Conservation (phyloP, 2,113 vertebrate species). For the Orcinus orca region DNA sequence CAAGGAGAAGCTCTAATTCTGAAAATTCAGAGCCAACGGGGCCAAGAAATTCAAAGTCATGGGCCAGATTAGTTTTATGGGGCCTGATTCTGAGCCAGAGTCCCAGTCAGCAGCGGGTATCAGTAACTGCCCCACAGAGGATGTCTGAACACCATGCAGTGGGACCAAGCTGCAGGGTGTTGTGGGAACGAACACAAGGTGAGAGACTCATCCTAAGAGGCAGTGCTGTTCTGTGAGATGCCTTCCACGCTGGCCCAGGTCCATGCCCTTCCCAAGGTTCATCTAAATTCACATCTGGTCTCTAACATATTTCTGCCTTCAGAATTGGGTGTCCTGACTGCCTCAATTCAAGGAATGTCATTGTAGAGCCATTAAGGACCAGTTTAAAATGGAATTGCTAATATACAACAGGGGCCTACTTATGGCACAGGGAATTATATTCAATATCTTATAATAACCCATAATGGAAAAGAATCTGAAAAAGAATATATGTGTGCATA, state of each 20-base stretch:
- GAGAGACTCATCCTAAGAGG: not conserved
- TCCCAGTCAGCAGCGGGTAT: not conserved
- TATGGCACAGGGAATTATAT: not conserved
- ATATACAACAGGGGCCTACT: not conserved
- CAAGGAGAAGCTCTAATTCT: not conserved
- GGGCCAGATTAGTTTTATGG: not conserved
- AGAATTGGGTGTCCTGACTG: not conserved
- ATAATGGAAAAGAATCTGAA: not conserved
- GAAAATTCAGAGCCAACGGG: not conserved
- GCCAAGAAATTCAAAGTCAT: not conserved
- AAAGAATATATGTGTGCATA: not conserved
- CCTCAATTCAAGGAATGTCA: not conserved
- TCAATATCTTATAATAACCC: not conserved
- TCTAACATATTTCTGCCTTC: not conserved
- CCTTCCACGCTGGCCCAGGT: accelerated
- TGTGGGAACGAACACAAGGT: not conserved
- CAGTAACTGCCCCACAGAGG: too few species aligned
- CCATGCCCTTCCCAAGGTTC: not conserved
- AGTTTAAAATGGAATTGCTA: not conserved
- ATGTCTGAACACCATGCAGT: not conserved
- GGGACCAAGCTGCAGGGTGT: too few species aligned
- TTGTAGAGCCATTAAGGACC: not conserved
- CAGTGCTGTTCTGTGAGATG: not conserved
- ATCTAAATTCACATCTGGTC: not conserved
- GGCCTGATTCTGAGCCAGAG: not conserved